These are phyloP conservation scores for Lycia hirtaria DNA, from an alignment of 2,888 invertebrate species.

Conservation along the genomic window DNA sequence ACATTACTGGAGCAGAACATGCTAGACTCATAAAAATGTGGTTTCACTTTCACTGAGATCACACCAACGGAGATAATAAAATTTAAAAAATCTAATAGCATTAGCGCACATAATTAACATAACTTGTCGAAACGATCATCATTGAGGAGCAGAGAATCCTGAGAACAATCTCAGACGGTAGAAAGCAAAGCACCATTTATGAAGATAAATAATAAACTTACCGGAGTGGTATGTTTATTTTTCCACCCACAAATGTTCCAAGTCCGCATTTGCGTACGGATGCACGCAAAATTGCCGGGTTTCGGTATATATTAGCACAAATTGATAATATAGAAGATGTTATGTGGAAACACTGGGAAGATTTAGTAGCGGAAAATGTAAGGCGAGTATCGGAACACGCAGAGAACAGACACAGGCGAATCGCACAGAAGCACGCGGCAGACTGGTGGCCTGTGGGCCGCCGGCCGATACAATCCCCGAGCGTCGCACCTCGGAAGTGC, in stretches of 20 bases:
- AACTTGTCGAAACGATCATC: conserved; percentile 42
- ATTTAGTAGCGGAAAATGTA: conserved; percentile 32
- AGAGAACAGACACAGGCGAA: conserved; percentile 56
- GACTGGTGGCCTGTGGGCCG: conserved; percentile 56
- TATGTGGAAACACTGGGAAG: conserved; percentile 30
- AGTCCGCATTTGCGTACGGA: conserved; percentile 68
- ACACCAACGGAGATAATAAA: conserved; percentile 35
- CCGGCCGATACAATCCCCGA: conserved; percentile 26
- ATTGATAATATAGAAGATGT: conserved; percentile 34
- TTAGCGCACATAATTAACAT: conserved; percentile 40
- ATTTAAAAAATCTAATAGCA: conserved; percentile 41
- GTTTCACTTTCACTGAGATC: conserved; percentile 63
- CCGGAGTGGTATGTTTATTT: conserved; percentile 79
- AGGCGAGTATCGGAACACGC: conserved; percentile 19
- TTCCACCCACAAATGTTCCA: conserved; percentile 67
- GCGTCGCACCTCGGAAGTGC: conserved; percentile 31
- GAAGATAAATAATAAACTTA: conserved; percentile 66
- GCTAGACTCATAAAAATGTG: conserved; percentile 40
- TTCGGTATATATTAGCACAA: conserved; percentile 42
- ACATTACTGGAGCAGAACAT: conserved; percentile 35
- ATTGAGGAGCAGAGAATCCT: conserved; percentile 42
- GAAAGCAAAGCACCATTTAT: conserved; percentile 47
- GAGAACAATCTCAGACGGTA: conserved; percentile 40
- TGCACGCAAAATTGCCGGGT: conserved; percentile 62
- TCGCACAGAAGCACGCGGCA: conserved; percentile 65